Conservation (phyloP, 2,113 vertebrate species). For the Cavia aperea region DNA sequence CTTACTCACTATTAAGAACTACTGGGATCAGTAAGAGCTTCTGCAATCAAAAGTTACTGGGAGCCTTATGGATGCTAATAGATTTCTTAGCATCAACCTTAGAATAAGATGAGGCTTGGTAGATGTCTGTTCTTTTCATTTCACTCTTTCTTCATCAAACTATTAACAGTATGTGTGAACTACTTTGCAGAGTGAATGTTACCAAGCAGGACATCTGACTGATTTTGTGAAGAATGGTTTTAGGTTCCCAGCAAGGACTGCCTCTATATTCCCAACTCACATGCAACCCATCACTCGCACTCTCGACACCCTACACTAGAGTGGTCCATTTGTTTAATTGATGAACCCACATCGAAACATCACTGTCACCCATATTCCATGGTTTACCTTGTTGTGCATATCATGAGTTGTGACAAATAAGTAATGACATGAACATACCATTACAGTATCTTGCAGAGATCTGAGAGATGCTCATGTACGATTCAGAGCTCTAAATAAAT, state of each 20-base stretch:
- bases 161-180: neutral
- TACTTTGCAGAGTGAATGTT: neutral
- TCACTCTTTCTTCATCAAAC: neutral
- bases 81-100: neutral
- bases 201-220: neutral
- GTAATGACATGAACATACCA: neutral
- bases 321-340: rapidly evolving
- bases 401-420: neutral
- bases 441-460: neutral
- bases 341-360: too few relatives aligned
- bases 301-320: neutral
- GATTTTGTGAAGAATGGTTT: neutral
- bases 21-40: neutral
- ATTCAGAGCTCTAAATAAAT: neutral
- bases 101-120: neutral
- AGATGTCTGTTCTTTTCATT: neutral
- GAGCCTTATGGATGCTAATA: neutral
- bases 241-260: neutral
- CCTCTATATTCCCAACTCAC: neutral
- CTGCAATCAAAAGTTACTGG: neutral
- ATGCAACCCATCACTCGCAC: rapidly evolving
- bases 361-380: neutral
- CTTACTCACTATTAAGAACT: neutral
- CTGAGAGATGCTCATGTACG: rapidly evolving
- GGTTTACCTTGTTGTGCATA: neutral